Evolutionary conservation across 2,797 vertebrate species (phyloP), one percentile per base, ranked within the genome.

Genomic region (Coendou prehensilis): DNA sequence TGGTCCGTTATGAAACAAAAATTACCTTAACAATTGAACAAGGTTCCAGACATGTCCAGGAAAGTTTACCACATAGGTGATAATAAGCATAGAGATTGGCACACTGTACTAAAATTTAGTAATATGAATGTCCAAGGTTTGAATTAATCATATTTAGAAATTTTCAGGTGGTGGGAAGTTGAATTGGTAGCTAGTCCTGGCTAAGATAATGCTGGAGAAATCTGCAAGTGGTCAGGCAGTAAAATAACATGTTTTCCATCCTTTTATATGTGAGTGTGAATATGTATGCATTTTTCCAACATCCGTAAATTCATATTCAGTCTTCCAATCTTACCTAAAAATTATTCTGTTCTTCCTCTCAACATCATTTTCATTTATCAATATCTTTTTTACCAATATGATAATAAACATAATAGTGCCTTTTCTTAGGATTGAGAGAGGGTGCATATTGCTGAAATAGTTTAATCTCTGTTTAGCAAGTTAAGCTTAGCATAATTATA

Each of bases 201-300:
- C 63, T 82, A 89, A 28, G 4, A 91, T 91, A 91, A 88, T 82
- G 10, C 22, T 95, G 22, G 59, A 69, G 63, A 84, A 94, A 75
- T 54, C 28, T 80, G 81, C 4, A 5, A 14, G 23, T 63, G 22
- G 10, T 18, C 37, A 80, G 64, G 6, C 4, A 50, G 10, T 59
- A 79, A 86, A 54, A 47, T 82, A 86, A n/a, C 47, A 54, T 71
- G 5, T 0, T 76, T 69, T 28, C 71, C 9, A 30, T 47, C 17
- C 45, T n/a, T 45, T 26, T 56, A 50, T 87, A 33, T 57, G 30
- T 82, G 63, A 22, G 5, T 20, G 45, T 52, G 13, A 11, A 3
- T 56, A 4, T 4, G 33, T 28, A 2, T 37, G 17, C 14, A 4
- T 5, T 61, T 87, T 89, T 47, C 22, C 28, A 57, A 3, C 4